Evolutionary conservation across 2,113 vertebrate genomes (phyloP), one percentile per base, ranked within the genome.

Genomic region (Strix aluco): DNA sequence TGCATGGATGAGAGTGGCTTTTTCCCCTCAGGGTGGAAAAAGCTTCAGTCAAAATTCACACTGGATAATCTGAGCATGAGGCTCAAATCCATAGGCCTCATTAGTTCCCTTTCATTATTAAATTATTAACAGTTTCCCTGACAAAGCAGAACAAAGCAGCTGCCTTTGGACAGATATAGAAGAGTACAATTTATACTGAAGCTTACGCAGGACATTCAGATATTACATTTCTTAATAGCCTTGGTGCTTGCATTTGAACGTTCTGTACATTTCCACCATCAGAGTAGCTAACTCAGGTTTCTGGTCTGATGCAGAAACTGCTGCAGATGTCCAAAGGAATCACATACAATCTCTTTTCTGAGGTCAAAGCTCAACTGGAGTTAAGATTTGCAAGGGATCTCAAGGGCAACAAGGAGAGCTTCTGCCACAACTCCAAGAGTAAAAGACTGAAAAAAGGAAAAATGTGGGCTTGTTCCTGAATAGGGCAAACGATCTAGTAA

Each of bases 31-130:
- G 92, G 94, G 87, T 90, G 81, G 90, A 95, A 97, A 97, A 96
- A 96, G 77, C 93, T 92, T 96, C 95, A 91, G 84, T 95, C 92
- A 94, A 90, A 96, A 96, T 87, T 96, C 92, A 90, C 77, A 91
- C 91, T 92, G 92, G 92, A 93, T 92, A 97, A 93, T 94, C 89
- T 54, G 96, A 96, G 87, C 89, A 79, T 79, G 90, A 96, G 96
- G 87, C 95, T 96, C 74, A 81, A 87, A 94, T 95, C 96, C 92
- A 85, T 90, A 67, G 87, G 93, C 84, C 73, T 96, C 94, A 96
- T 96, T 96, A 97, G 74, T 95, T 96, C 74, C 62, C 79, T 95
- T 96, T 96, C 78, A n/a, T 96, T 95, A 96, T 96, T 97, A 96
- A 96, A 96, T 96, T 96, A 93, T 95, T 96, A 95, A 91, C 79